Evolutionary conservation across 2,888 invertebrate species (phyloP), one percentile per base, ranked within the genome.

Genomic region (Microchrysa polita): DNA sequence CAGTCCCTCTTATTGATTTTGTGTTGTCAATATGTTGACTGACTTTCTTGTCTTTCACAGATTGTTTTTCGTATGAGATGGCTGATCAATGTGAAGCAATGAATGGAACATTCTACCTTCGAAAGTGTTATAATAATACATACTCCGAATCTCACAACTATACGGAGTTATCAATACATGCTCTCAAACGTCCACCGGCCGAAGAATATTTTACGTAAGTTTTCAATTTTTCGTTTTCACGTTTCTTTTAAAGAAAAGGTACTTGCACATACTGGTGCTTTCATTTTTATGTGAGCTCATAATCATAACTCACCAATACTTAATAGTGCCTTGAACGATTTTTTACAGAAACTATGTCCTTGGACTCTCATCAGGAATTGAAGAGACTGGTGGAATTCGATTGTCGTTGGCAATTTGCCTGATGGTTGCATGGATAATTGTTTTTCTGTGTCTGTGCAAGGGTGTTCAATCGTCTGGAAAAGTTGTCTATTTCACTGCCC

Each of bases 381-480:
- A 91, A 81, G 90, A 91, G 78, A 91, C 89, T 0, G 91, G 91
- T 23, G 86, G 87, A 75, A 87, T 92, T 74, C 88, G 89, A 75
- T 88, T 89, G 85, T 89, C 91, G 73, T 87, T 95, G 85, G 93
- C 92, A 2, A 84, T 89, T 2, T 93, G 93, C 81, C 87, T 95
- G 12, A 86, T 93, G 1, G 86, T 90, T 72, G 93, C 93, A 73
- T 95, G 94, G 94, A 81, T 90, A 72, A 91, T 93, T 77, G 92
- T 93, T 22, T 92, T 92, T 80, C 86, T 92, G 59, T 93, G 92
- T 79, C 87, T 93, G 55, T 92, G 91, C 83, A 93, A 92, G 84
- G 92, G 93, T 40, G 92, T 93, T 12, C 92, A 93, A 83, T 92
- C 91, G 75, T 92, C 92, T 20, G 93, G 93, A 79, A 93, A 93